These are phyloP conservation scores for Naso thynnoides DNA, from an alignment of 2,797 vertebrate genomes.

Conservation along the genomic window DNA sequence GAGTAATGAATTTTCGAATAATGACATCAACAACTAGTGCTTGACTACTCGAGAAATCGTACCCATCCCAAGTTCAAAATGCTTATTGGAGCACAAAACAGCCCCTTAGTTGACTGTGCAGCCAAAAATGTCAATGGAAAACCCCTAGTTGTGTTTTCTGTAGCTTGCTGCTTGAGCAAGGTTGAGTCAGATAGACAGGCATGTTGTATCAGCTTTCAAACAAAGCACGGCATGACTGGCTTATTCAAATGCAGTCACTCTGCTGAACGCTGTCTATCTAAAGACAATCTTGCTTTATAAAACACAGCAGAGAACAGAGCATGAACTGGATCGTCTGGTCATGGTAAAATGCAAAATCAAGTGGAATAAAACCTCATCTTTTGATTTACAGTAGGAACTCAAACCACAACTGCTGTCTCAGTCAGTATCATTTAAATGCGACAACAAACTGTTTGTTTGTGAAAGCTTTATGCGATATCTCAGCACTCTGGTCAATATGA, in stretches of 20 bases:
- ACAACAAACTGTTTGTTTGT: constrained; percentile 14
- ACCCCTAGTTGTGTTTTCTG: neutral
- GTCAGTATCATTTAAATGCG: constrained; percentile 26
- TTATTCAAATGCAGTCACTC: constrained; percentile 31
- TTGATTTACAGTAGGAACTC: constrained; percentile 24
- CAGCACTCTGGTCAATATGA: constrained; percentile 4
- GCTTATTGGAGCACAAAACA: too few relatives aligned
- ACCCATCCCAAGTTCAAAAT: too few relatives aligned
- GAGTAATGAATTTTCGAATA: too few relatives aligned
- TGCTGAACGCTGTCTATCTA: constrained; percentile 5
- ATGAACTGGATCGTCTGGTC: constrained; percentile 24
- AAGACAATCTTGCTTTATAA: constrained; percentile 15
- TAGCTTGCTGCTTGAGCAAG: neutral
- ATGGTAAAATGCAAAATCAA: constrained; percentile 25
- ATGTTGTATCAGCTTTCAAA: constrained; percentile 21
- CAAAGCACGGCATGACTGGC: constrained; percentile 28
- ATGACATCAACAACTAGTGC: too few relatives aligned
- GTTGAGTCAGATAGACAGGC: constrained; percentile 3
- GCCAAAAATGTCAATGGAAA: too few relatives aligned
- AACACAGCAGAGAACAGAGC: constrained; percentile 1
- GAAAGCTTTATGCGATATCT: constrained; percentile 25
- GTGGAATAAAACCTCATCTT: constrained; percentile 29
- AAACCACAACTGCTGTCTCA: constrained; percentile 1
- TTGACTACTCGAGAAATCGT: too few relatives aligned
- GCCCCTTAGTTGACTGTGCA: too few relatives aligned